A percentile compares a stretch with the other conserved stretches of the same genome.
These are phyloP conservation scores for Spongilla lacustris DNA, from an alignment of 37 sponge, comb jelly and placozoan genomes.

Conservation along the genomic window DNA sequence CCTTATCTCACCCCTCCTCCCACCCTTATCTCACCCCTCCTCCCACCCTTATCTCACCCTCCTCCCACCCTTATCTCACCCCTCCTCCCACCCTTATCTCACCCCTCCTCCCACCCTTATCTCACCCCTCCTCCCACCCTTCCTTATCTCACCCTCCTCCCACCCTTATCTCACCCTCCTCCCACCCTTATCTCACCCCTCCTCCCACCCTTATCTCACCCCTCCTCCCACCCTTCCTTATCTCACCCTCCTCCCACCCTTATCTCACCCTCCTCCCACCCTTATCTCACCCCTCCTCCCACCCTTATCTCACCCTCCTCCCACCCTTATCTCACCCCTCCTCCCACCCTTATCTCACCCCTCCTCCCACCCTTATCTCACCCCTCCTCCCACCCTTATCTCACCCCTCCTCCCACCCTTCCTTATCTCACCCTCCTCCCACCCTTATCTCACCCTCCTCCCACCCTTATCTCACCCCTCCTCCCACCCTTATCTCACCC, in stretches of 20 bases:
- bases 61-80: background rate
- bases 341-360: too few relatives aligned
- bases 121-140: too few relatives aligned
- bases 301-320: conserved; percentile 41
- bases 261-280: background rate
- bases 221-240: background rate
- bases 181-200: conserved; percentile 12
- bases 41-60: background rate
- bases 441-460: too few relatives aligned
- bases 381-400: background rate
- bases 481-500: too few relatives aligned
- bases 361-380: too few relatives aligned
- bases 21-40: conserved; percentile 4
- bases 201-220: background rate
- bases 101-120: background rate
- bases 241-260: background rate
- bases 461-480: too few relatives aligned
- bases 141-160: too few relatives aligned
- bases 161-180: conserved; percentile 29
- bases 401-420: background rate
- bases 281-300: background rate
- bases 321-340: background rate
- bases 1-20: conserved; percentile 68
- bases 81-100: background rate
- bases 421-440: too few relatives aligned